Evolutionary conservation across 2,797 vertebrate genomes (phyloP), one percentile per base, ranked within the genome.

Genomic region (Sebastolobus alascanus): DNA sequence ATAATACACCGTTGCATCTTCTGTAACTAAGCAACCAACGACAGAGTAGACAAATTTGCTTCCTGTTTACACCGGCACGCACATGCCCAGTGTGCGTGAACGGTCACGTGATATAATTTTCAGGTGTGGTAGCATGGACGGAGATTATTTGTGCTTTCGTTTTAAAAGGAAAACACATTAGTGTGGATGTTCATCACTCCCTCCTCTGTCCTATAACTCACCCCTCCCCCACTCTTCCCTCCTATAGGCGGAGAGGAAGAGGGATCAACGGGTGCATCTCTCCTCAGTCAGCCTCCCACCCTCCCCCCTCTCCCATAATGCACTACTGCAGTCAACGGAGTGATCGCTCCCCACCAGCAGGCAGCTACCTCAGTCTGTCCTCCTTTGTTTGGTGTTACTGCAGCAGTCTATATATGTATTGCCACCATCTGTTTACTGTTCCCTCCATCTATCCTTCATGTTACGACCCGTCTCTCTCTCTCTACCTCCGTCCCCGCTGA

Each of bases 261-360:
- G 77, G 84, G 90, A 91, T 93, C 91, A 90, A 55, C 35, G 82
- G 77, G 91, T 91, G 84, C 91, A 85, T 87, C 79, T 88, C 84
- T 83, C 86, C 87, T 92, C 83, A 73, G 54, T 83, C 84, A 73
- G 76, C 83, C 87, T 50, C 68, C 79, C 63, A 8, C 46, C 70
- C 75, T 43, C 68, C 77, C 77, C 76, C 69, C 75, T 61, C 60
- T 79, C 77, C 85, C 80, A 85, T 58, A 81, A 90, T 85, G 82
- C 83, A 83, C 74, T n/a, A n/a, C 90, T 87, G 90, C 88, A 87
- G 83, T 72, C 46, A 60, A 68, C 70, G 59, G 79, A 90, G 82
- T 61, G 81, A 83, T 89, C 43, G 58, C 66, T 86, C 55, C 16
- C 67, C 83, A 81, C 66, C 84, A 84, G 63, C 77, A 79, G 73